These are phyloP conservation scores for Syngnathus scovelli DNA, from an alignment of 2,113 vertebrate genomes.

Conservation along the genomic window DNA sequence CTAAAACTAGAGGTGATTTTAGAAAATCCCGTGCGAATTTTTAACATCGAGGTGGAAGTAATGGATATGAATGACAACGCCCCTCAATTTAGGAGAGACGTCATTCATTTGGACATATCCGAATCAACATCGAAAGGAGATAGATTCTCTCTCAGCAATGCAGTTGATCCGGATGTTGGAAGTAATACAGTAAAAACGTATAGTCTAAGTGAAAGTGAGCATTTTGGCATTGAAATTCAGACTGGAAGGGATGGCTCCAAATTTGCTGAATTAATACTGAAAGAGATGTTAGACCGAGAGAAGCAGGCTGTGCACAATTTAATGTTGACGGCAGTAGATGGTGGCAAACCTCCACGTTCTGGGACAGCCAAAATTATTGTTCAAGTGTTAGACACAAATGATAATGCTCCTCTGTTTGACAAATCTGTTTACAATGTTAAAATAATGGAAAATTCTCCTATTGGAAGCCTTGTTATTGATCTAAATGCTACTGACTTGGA, in stretches of 20 bases:
- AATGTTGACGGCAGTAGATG: constrained; percentile 55
- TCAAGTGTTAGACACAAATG: constrained; percentile 49
- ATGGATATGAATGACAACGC: constrained; percentile 66
- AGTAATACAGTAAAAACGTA: constrained; percentile 51
- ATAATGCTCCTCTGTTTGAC: constrained; percentile 49
- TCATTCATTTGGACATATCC: constrained; percentile 63
- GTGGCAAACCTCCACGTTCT: constrained; percentile 40
- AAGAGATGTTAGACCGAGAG: constrained; percentile 49
- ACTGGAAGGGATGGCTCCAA: constrained; percentile 44
- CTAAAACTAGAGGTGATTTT: constrained; percentile 70
- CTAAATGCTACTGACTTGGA: constrained; percentile 46
- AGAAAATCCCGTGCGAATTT: constrained; percentile 64
- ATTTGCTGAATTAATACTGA: constrained; percentile 41
- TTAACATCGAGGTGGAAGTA: constrained; percentile 67
- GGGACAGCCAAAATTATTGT: constrained; percentile 50
- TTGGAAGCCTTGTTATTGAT: constrained; percentile 30
- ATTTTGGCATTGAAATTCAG: constrained; percentile 56
- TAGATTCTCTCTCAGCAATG: constrained; percentile 62
- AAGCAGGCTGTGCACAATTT: constrained; percentile 49
- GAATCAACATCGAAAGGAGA: constrained; percentile 44
- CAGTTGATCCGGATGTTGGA: constrained; percentile 61
- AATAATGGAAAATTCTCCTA: constrained; percentile 36
- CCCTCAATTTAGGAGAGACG: constrained; percentile 63
- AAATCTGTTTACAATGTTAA: constrained; percentile 20
- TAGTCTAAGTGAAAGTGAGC: constrained; percentile 46